Conservation (phyloP, 2,113 vertebrate species). For the Cephalopterus ornatus region DNA sequence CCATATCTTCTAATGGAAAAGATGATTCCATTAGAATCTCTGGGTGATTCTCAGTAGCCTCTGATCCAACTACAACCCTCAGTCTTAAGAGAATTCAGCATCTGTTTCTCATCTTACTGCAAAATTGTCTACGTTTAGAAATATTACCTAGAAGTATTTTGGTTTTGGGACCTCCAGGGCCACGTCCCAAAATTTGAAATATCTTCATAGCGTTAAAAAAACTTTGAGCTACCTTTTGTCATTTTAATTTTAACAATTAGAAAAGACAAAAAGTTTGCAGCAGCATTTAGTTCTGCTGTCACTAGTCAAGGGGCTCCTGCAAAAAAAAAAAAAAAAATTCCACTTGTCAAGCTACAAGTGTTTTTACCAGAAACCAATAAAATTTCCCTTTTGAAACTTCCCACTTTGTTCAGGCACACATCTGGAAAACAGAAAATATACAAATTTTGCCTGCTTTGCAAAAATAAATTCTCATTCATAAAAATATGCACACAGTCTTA, state of each 20-base stretch:
- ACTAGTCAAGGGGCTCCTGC: fast-evolving
- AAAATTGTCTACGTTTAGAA: not conserved
- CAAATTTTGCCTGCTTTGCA: not conserved
- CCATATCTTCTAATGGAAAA: not conserved
- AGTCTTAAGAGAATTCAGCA: not conserved
- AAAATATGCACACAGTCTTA: not conserved
- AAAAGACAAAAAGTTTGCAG: not conserved
- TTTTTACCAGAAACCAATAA: not conserved
- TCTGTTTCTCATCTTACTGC: not conserved
- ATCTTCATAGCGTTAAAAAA: not conserved
- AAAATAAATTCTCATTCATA: not conserved
- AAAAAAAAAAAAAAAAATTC: not conserved
- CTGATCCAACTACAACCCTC: fast-evolving
- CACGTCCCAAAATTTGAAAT: not conserved
- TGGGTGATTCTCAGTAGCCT: not conserved
- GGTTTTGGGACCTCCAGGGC: not conserved
- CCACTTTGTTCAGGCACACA: not conserved
- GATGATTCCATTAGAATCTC: too few species aligned
- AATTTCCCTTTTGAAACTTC: not conserved
- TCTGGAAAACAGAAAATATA: not conserved
- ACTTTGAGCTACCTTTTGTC: not conserved
- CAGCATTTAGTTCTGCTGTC: not conserved
- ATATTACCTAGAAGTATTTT: not conserved
- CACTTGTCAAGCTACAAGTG: not conserved
- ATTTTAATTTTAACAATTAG: not conserved